Conservation (phyloP, 2,113 vertebrate species). For the Ranitomeya imitator region DNA sequence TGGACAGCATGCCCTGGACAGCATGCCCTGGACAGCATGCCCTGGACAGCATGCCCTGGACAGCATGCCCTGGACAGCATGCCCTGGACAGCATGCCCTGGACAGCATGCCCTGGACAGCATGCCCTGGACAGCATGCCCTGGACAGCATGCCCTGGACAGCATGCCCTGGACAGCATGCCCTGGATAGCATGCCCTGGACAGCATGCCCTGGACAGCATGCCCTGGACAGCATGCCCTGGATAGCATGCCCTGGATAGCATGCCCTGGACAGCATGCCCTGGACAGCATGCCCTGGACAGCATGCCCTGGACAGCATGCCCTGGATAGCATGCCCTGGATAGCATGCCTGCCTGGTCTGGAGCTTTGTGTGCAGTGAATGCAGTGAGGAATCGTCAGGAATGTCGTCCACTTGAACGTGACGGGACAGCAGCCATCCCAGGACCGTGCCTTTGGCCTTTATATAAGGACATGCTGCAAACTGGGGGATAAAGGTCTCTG, state of each 20-base stretch:
- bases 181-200: neutral
- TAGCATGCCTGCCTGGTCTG: neutral
- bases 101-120: neutral
- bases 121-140: too few relatives aligned
- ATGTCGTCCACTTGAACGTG: conserved; percentile 81
- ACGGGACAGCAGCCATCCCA: conserved; percentile 76
- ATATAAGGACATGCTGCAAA: conserved; percentile 79
- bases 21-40: neutral
- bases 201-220: too few relatives aligned
- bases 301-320: neutral
- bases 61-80: neutral
- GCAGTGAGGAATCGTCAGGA: conserved; percentile 77
- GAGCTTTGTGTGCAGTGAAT: conserved; percentile 70
- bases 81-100: neutral
- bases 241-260: neutral
- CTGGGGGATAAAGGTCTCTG: conserved; percentile 6
- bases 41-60: neutral
- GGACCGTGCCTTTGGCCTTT: conserved; percentile 82
- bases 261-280: neutral
- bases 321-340: neutral
- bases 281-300: neutral
- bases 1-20: neutral
- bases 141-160: neutral
- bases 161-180: too few relatives aligned
- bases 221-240: neutral